phyloP scores from a whole-genome alignment of 2,797 vertebrate species.

The Carapus acus region DNA sequence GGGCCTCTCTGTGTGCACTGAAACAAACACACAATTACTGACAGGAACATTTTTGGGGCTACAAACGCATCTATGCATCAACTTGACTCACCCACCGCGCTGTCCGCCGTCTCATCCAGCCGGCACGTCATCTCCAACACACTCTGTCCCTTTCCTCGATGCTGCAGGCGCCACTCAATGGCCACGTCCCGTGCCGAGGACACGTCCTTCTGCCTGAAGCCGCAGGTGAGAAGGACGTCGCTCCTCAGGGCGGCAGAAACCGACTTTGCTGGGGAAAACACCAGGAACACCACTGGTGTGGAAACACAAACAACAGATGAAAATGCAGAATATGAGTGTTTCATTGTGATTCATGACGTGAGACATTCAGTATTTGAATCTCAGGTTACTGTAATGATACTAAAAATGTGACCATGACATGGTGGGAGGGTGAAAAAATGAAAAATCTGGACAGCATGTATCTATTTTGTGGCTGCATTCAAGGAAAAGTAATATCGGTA shows the following conservation, averaged over 20 bases:
- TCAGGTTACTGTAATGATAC: too few species aligned
- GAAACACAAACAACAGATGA: slow-evolving; percentile 11
- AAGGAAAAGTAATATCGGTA: too few species aligned
- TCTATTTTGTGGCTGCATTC: too few species aligned
- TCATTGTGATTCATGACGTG: too few species aligned
- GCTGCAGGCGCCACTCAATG: slow-evolving; percentile 80
- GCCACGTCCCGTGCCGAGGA: slow-evolving; percentile 48
- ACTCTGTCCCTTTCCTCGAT: slow-evolving; percentile 72
- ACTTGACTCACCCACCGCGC: slow-evolving; percentile 55
- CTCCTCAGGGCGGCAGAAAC: slow-evolving; percentile 58
- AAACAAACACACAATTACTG: slow-evolving; percentile 4
- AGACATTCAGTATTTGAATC: too few species aligned
- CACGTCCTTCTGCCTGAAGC: slow-evolving; percentile 67
- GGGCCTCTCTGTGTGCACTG: slow-evolving; percentile 55
- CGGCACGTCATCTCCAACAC: slow-evolving; percentile 60
- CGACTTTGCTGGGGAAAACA: slow-evolving; percentile 69
- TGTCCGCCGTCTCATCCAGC: slow-evolving; percentile 47
- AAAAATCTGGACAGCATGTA: too few species aligned
- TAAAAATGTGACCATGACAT: too few species aligned
- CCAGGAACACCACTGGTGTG: slow-evolving; percentile 76
- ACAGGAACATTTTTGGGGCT: too few species aligned
- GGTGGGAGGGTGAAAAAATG: too few species aligned
- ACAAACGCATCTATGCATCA: neutral
- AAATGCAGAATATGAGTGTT: neutral
- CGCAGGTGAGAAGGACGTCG: slow-evolving; percentile 72